Evolutionary conservation across 37 sponge, comb jelly and placozoan genomes (phyloP).

Genomic region (Halichondria panicea): DNA sequence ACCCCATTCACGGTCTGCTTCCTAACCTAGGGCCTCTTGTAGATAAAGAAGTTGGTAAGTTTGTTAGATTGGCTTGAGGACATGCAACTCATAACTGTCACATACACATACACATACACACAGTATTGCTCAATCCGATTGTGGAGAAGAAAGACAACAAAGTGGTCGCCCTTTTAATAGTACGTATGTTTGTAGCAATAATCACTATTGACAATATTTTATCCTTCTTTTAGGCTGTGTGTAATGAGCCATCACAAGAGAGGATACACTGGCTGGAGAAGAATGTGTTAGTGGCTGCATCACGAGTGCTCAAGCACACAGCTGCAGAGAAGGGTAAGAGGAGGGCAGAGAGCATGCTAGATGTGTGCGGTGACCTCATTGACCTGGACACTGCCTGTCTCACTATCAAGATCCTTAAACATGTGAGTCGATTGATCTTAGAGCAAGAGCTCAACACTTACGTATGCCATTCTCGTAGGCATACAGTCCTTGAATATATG

Average conservation of each 20-base stretch:
- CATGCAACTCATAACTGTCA: background rate
- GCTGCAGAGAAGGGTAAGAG: slow-evolving; percentile 21
- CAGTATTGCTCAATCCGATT: slow-evolving; percentile 34
- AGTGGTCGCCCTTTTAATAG: slow-evolving; percentile 46
- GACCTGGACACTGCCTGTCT: slow-evolving; percentile 55
- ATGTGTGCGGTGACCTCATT: slow-evolving; percentile 59
- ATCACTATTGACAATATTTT: background rate
- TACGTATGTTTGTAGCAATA: background rate
- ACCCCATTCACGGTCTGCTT: slow-evolving; percentile 24
- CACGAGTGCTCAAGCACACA: slow-evolving; percentile 32
- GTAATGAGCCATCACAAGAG: slow-evolving; percentile 38
- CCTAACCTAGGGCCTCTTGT: slow-evolving; percentile 18
- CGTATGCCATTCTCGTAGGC: background rate
- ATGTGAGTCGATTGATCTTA: slow-evolving; percentile 26
- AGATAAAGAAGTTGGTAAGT: slow-evolving; percentile 31
- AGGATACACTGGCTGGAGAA: slow-evolving; percentile 44
- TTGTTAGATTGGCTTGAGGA: background rate
- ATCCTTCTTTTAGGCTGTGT: slow-evolving; percentile 39
- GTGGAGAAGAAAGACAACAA: slow-evolving; percentile 32
- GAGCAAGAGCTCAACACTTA: background rate
- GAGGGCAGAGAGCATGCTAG: slow-evolving; percentile 51
- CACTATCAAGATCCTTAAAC: slow-evolving; percentile 51
- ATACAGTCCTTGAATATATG: background rate
- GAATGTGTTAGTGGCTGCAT: slow-evolving; percentile 49
- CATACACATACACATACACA: background rate